Evolutionary conservation across 2,888 invertebrate genomes (phyloP).

Genomic region (Dynastes tityus): DNA sequence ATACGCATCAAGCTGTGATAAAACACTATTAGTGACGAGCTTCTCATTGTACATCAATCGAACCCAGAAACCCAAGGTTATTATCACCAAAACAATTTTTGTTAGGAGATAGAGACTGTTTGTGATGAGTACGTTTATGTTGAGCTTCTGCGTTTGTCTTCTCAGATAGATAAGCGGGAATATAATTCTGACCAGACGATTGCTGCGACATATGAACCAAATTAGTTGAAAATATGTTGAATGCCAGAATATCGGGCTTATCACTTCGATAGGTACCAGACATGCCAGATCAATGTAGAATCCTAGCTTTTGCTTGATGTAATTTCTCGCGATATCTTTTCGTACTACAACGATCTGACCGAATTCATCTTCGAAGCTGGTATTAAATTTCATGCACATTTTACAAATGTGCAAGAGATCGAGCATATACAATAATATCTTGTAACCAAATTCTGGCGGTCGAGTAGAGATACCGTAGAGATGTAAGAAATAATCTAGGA

Average conservation of each 20-base stretch:
- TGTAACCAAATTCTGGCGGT: background rate
- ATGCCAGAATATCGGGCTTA: constrained; percentile 49
- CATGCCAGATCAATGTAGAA: constrained; percentile 55
- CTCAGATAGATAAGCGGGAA: constrained; percentile 42
- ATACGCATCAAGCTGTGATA: background rate
- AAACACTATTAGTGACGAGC: background rate
- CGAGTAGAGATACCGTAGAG: constrained; percentile 35
- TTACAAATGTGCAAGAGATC: constrained; percentile 56
- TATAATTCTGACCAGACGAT: constrained; percentile 49
- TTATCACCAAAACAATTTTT: constrained; percentile 44
- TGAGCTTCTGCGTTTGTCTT: constrained; percentile 48
- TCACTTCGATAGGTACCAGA: constrained; percentile 55
- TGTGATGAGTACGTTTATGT: constrained; percentile 51
- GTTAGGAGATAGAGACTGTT: constrained; percentile 40
- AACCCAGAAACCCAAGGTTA: constrained; percentile 13
- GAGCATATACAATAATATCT: constrained; percentile 51
- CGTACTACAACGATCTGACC: constrained; percentile 53
- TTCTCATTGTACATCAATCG: background rate
- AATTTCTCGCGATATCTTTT: constrained; percentile 53
- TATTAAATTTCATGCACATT: constrained; percentile 56
- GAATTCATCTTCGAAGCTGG: constrained; percentile 56
- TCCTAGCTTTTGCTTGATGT: constrained; percentile 51
- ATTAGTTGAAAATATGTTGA: background rate
- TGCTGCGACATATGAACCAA: constrained; percentile 31
- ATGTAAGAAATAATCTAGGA: constrained; percentile 40